Conservation (phyloP, 2,797 vertebrate species). For the Hipposideros larvatus region DNA sequence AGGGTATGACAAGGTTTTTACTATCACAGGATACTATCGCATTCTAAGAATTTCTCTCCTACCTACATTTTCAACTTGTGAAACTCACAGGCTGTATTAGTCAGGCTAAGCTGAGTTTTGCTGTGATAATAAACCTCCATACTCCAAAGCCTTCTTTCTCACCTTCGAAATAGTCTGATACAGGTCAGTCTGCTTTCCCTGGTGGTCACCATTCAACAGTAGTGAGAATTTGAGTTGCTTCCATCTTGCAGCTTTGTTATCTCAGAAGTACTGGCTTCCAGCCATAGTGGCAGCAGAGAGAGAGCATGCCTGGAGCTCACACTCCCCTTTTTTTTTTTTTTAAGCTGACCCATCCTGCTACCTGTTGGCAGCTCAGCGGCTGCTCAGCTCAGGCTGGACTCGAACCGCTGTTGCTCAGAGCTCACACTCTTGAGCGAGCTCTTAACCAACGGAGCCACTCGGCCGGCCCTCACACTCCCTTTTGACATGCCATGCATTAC, state of each 20-base stretch:
- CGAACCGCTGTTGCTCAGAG: no score
- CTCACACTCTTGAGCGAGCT: no score
- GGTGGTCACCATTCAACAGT: not conserved
- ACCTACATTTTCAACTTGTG: not conserved
- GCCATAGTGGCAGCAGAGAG: not conserved
- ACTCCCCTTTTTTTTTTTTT: no score
- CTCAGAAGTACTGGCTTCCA: not conserved
- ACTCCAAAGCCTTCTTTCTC: not conserved
- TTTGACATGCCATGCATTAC: no score
- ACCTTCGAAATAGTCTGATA: not conserved
- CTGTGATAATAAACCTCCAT: not conserved
- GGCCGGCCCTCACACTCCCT: not conserved
- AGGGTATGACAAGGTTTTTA: not conserved
- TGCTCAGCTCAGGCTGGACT: no score
- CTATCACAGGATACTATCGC: not conserved
- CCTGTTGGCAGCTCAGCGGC: no score
- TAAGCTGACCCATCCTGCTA: no score
- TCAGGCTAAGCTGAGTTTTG: not conserved
- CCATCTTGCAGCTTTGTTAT: not conserved
- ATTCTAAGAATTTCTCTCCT: not conserved
- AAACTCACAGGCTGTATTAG: not conserved
- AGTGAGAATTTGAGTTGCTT: not conserved
- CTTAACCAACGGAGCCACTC: no score
- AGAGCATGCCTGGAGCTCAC: accelerated
- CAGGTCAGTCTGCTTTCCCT: not conserved